A percentile compares a stretch with the other conserved stretches of the same genome.
phyloP scores from a whole-genome alignment of 1,140 invertebrate species.

The Pogonognathellus flavescens region DNA sequence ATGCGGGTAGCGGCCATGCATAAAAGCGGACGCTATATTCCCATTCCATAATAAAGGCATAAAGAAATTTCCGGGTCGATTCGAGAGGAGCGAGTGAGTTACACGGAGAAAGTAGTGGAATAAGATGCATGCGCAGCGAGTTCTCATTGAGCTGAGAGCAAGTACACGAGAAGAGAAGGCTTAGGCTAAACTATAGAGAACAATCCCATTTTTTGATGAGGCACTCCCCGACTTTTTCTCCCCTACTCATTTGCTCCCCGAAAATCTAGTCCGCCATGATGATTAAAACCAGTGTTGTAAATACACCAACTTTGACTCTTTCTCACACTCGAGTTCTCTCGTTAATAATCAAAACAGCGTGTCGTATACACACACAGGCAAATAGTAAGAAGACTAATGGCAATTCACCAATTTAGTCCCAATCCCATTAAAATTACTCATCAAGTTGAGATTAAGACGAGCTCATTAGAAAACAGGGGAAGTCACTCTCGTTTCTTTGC shows the following conservation, averaged over 20 bases:
- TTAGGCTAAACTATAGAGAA: slow-evolving; percentile 56
- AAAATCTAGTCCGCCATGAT: slow-evolving; percentile 63
- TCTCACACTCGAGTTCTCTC: slow-evolving; percentile 30
- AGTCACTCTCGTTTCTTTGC: slow-evolving; percentile 27
- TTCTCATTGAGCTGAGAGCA: background rate
- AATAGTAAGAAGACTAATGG: slow-evolving; percentile 34
- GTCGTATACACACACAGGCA: slow-evolving; percentile 22
- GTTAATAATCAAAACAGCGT: slow-evolving; percentile 44
- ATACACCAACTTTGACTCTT: slow-evolving; percentile 18
- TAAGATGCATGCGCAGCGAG: slow-evolving; percentile 57
- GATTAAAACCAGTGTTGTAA: slow-evolving; percentile 59
- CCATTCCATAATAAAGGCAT: slow-evolving; percentile 24
- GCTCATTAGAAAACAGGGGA: slow-evolving; percentile 40
- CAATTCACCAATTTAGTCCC: slow-evolving; percentile 52
- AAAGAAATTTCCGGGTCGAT: slow-evolving; percentile 60
- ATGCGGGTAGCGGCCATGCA: slow-evolving; percentile 62
- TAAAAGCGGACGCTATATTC: slow-evolving; percentile 49
- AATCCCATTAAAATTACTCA: slow-evolving; percentile 65
- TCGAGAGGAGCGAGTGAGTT: slow-evolving; percentile 30
- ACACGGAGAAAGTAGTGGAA: slow-evolving; percentile 35
- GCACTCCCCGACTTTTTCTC: slow-evolving; percentile 59
- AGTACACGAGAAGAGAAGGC: slow-evolving; percentile 24
- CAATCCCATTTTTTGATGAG: slow-evolving; percentile 62
- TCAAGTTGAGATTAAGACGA: slow-evolving; percentile 60
- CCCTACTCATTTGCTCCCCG: slow-evolving; percentile 64